Conservation (phyloP, 2,888 invertebrate species). For the Drepana falcataria region DNA sequence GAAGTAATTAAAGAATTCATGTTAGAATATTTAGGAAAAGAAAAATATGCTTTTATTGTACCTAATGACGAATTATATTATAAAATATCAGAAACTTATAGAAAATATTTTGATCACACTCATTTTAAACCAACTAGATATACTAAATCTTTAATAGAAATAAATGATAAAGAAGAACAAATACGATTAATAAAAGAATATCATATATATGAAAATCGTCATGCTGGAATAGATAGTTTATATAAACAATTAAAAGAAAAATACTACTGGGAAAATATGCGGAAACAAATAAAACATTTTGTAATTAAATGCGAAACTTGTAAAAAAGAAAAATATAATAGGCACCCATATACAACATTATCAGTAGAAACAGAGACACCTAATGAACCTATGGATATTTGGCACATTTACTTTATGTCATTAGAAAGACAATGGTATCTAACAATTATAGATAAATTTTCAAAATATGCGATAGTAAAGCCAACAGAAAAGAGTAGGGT, state of each 20-base stretch:
- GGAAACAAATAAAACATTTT: slow-evolving; percentile 7
- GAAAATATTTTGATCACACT: slow-evolving; percentile 6
- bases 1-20: slow-evolving; percentile 8
- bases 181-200: slow-evolving; percentile 7
- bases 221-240: slow-evolving; percentile 6
- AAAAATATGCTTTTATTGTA: slow-evolving; percentile 10
- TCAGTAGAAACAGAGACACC: slow-evolving; percentile 7
- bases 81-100: slow-evolving; percentile 5
- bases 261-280: slow-evolving; percentile 8
- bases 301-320: slow-evolving; percentile 3
- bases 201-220: slow-evolving; percentile 7
- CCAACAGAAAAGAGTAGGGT: slow-evolving; percentile 13
- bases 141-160: slow-evolving; percentile 7
- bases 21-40: slow-evolving; percentile 7
- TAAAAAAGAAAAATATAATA: slow-evolving; percentile 12
- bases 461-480: slow-evolving; percentile 13
- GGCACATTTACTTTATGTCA: slow-evolving; percentile 10
- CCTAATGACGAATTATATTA: slow-evolving; percentile 9
- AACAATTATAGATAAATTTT: slow-evolving; percentile 17
- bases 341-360: slow-evolving; percentile 5
- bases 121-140: slow-evolving; percentile 5
- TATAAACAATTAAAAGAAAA: slow-evolving; percentile 9
- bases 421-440: slow-evolving; percentile 16
- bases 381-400: not conserved
- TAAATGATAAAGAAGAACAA: slow-evolving; percentile 8